Evolutionary conservation across 2,888 invertebrate species (phyloP), one percentile per base, ranked within the genome.

Genomic region (Ophion costatus): DNA sequence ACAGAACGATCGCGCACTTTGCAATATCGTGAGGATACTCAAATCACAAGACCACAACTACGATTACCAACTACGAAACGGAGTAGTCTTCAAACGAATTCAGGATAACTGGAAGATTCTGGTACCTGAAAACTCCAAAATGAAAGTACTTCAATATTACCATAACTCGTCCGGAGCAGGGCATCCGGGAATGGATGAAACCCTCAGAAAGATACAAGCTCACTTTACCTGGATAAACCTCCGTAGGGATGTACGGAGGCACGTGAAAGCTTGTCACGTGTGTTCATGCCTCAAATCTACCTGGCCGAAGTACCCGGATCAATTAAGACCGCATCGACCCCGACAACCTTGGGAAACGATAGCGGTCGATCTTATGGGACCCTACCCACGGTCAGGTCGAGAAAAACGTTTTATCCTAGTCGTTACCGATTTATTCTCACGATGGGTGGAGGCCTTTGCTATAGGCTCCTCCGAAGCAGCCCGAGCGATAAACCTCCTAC

Each of bases 291-390:
- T 4, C 9, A 59, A 73, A 17, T 6, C 71, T 11, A 3, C 24
- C 9, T 29, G 17, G 33, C 29, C 57, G 17, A n/a, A 14, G 17
- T 1, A 29, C 10, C 9, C 29, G 1, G 71, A 71, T 17, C n/a
- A 56, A n/a, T 33, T 59, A 20, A 7, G 20, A 7, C 59, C 59
- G 2, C 73, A 38, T 5, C 29, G 20, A 20, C 59, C 73, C 9
- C n/a, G n/a, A n/a, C n/a, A n/a, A n/a, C n/a, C n/a, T n/a, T n/a
- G n/a, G n/a, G n/a, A n/a, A n/a, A n/a, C 59, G 0, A 14, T 59
- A 10, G 73, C 73, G 6, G 11, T 73, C 1, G 73, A 73, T n/a
- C 59, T 73, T 0, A 73, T 73, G 73, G 59, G 73, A 17, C 73
- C 73, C 2, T 73, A 73, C 11, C 59, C 73, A 2, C 57, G 59